Evolutionary conservation across 2,113 vertebrate genomes (phyloP).

Genomic region (Pagrus major): DNA sequence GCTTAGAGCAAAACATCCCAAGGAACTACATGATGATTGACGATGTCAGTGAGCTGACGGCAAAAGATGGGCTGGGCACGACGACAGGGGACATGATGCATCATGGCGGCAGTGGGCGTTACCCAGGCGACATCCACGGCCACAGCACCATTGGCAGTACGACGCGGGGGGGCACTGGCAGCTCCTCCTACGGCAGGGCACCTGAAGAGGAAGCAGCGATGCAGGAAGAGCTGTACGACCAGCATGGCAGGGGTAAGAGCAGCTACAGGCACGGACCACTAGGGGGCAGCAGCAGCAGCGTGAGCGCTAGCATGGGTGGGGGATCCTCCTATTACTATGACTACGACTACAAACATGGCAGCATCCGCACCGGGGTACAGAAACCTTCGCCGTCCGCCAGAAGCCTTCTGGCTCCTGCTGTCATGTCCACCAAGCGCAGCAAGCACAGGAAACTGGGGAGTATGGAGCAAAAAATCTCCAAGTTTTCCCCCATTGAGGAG

Average conservation of each 20-base stretch:
- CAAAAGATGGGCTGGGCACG: conserved; percentile 91
- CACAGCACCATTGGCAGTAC: conserved; percentile 75
- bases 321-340: conserved; percentile 91
- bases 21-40: conserved; percentile 99
- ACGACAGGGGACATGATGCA: conserved; percentile 88
- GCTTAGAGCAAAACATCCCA: conserved; percentile 94
- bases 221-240: conserved; percentile 96
- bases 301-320: conserved; percentile 85
- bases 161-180: conserved; percentile 80
- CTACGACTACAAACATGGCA: conserved; percentile 86
- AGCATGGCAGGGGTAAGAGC: conserved; percentile 92
- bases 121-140: conserved; percentile 76
- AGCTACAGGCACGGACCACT: conserved; percentile 86
- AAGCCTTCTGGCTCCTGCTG: conserved; percentile 90
- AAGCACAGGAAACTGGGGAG: conserved; percentile 95
- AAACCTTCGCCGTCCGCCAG: conserved; percentile 89
- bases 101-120: conserved; percentile 83
- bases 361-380: conserved; percentile 83
- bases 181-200: conserved; percentile 91
- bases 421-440: conserved; percentile 94
- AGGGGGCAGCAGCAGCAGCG: conserved; percentile 85
- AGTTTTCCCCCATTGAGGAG: conserved; percentile 99
- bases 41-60: conserved; percentile 95
- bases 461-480: conserved; percentile 98
- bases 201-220: conserved; percentile 90